Percentiles rank a stretch among this genome's conserved stretches.
These are phyloP conservation scores for Lamproptera curius DNA, from an alignment of 2,888 invertebrate species.

Conservation along the genomic window DNA sequence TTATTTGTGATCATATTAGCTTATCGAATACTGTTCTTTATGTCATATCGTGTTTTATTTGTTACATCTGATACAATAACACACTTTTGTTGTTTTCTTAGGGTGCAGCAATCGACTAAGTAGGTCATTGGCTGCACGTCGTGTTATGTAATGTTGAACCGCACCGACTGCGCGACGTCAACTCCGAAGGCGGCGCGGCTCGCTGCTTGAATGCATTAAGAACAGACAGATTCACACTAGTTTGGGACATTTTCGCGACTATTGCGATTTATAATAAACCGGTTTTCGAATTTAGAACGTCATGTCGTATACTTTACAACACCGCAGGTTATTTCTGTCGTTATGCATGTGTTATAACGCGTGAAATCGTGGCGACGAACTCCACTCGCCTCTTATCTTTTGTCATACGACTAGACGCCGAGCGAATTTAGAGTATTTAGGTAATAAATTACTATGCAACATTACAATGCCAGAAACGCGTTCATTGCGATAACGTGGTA, in stretches of 20 bases:
- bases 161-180: slow-evolving; percentile 24
- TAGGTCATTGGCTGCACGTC: slow-evolving; percentile 73
- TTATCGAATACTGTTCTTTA: slow-evolving; percentile 9
- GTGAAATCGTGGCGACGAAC: not conserved
- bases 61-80: slow-evolving; percentile 26
- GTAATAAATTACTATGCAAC: not conserved
- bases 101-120: slow-evolving; percentile 51
- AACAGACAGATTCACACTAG: slow-evolving; percentile 28
- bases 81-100: slow-evolving; percentile 50
- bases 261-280: slow-evolving; percentile 31
- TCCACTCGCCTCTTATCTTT: slow-evolving; percentile 1
- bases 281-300: slow-evolving; percentile 30
- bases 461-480: not conserved
- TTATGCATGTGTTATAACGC: not conserved
- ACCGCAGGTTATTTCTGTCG: slow-evolving; percentile 14
- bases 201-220: slow-evolving; percentile 30
- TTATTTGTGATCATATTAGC: slow-evolving; percentile 20
- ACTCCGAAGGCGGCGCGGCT: slow-evolving; percentile 25
- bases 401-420: not conserved
- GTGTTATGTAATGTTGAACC: slow-evolving; percentile 55
- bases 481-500: not conserved
- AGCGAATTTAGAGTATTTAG: not conserved
- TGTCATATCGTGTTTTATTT: slow-evolving; percentile 3
- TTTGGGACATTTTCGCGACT: slow-evolving; percentile 32
- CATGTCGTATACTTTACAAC: slow-evolving; percentile 28